These are phyloP conservation scores for Ursus arctos DNA, from an alignment of 2,113 vertebrate species.

Conservation along the genomic window DNA sequence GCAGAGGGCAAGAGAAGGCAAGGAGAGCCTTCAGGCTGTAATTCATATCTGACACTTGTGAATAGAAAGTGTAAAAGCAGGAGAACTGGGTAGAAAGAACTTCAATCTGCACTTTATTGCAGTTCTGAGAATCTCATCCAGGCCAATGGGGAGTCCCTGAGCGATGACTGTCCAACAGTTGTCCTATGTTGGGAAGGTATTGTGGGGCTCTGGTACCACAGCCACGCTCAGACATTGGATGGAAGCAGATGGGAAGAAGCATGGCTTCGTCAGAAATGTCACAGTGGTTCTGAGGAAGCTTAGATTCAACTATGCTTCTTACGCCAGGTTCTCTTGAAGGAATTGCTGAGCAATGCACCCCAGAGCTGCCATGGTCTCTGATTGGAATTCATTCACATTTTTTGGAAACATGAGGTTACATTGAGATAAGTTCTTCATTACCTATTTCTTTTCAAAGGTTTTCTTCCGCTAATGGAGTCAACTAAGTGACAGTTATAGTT, in stretches of 20 bases:
- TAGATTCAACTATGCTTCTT: neutral
- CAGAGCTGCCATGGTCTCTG: neutral
- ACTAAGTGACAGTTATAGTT: neutral
- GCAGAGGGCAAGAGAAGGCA: neutral
- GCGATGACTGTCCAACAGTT: neutral
- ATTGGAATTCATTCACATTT: neutral
- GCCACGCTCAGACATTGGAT: neutral
- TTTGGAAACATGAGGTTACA: neutral
- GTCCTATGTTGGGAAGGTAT: neutral
- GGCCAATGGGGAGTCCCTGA: fast-evolving
- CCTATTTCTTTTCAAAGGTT: constrained; percentile 10
- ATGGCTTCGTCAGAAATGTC: neutral
- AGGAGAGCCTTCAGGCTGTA: neutral
- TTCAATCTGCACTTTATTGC: neutral
- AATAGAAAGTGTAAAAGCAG: neutral
- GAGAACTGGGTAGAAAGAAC: neutral
- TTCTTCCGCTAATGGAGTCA: neutral
- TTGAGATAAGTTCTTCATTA: neutral
- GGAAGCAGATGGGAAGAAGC: neutral
- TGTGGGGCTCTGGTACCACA: neutral
- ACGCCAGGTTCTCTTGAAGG: neutral
- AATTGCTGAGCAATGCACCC: neutral
- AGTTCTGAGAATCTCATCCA: neutral
- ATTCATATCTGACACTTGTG: neutral
- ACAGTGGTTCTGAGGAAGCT: neutral